These are phyloP conservation scores for Mustela lutreola DNA, from an alignment of 2,113 vertebrate species.

Conservation along the genomic window DNA sequence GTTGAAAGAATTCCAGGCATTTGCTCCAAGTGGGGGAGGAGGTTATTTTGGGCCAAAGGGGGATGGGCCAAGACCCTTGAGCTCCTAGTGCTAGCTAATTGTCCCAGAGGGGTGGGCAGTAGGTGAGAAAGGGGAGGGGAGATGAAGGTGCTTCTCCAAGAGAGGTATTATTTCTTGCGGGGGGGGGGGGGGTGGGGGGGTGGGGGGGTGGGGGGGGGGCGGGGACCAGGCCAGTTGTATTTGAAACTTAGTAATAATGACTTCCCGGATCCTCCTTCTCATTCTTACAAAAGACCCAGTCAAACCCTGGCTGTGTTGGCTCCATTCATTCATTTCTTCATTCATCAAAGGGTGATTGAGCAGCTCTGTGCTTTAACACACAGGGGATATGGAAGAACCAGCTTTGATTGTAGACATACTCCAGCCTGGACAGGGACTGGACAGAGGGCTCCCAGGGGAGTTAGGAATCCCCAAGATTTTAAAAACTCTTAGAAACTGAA, in stretches of 20 bases:
- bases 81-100: constrained; percentile 36
- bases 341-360: constrained; percentile 37
- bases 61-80: constrained; percentile 74
- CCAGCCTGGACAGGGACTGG: not conserved
- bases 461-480: not conserved
- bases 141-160: not conserved
- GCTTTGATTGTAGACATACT: not conserved
- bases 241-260: constrained; percentile 29
- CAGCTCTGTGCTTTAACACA: constrained; percentile 15
- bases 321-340: constrained; percentile 50
- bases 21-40: constrained; percentile 76
- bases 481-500: not conserved
- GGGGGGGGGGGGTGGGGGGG: too few species aligned
- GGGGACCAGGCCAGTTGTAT: not conserved
- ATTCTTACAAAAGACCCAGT: constrained; percentile 35
- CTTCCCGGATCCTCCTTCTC: constrained; percentile 42
- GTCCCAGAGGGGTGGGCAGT: not conserved
- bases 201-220: too few species aligned
- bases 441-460: not conserved
- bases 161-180: constrained; percentile 17
- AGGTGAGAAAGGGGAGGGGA: constrained; percentile 33
- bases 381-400: not conserved
- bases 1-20: constrained; percentile 84
- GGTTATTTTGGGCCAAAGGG: constrained; percentile 80
- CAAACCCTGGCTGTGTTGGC: not conserved